Evolutionary conservation across 2,797 vertebrate genomes (phyloP), one percentile per base, ranked within the genome.

Genomic region (Sebastes jordani): DNA sequence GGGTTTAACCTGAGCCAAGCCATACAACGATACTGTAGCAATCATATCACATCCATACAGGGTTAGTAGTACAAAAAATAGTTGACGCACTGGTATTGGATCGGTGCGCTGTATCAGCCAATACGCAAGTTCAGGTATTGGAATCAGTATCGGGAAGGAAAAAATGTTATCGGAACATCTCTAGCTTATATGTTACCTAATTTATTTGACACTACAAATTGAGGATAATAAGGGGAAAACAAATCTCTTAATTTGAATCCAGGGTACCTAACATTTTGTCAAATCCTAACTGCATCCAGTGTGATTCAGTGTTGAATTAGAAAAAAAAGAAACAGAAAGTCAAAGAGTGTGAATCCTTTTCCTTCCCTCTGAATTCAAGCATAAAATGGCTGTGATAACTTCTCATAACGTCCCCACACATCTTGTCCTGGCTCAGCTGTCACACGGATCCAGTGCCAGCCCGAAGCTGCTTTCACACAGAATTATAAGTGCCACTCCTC

Each of bases 381-480:
- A 80, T 18, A 63, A 66, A 67, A 67, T 62, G 70, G 18, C 76
- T 69, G 46, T 59, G 30, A 72, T 61, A 71, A 78, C 56, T 55
- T 49, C 32, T 77, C 62, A 22, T 59, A 73, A 81, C 77, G 74
- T 76, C 65, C 66, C 46, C 66, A 67, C 69, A 71, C 66, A 80
- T 77, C 61, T 59, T 22, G 49, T 65, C 56, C 69, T 64, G 73
- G 46, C 76, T 64, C 76, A 76, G 80, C 83, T 81, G 78, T 81
- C 85, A 82, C 60, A 75, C 18, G 76, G 54, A 74, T 75, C 70
- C 58, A 23, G 70, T 29, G 74, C 83, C 85, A 83, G 78, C 76
- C 80, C 36, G 56, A 72, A 82, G 80, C 85, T 62, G 72, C 49
- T 73, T 87, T 84, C 74, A 79, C 64, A 85, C 80, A 64, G 59